A percentile compares a stretch with the other conserved stretches of the same genome.
These are phyloP conservation scores for Acipenser transmontanus DNA, from an alignment of 2,797 vertebrate genomes.

Conservation along the genomic window DNA sequence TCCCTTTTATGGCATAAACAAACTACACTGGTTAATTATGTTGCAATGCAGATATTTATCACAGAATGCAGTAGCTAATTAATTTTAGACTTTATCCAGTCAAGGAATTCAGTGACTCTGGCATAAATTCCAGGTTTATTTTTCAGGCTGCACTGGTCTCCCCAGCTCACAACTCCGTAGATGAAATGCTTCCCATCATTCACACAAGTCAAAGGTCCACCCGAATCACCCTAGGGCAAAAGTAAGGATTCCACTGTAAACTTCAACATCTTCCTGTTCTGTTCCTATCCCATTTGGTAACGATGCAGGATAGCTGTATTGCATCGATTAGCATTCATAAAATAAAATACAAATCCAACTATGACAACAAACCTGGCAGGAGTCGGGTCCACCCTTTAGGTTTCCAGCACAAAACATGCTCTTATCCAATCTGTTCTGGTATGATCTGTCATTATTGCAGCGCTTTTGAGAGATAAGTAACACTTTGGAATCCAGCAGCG, in stretches of 20 bases:
- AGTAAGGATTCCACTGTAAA: constrained; percentile 6
- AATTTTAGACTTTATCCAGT: constrained; percentile 74
- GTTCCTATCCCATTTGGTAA: too few species aligned
- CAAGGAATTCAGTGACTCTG: constrained; percentile 61
- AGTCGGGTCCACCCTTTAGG: constrained; percentile 55
- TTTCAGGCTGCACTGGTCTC: constrained; percentile 70
- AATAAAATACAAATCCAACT: background rate
- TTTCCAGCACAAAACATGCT: constrained; percentile 77
- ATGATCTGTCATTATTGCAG: constrained; percentile 60
- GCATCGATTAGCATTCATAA: too few species aligned
- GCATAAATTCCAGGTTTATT: constrained; percentile 88
- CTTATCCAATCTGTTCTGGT: constrained; percentile 54
- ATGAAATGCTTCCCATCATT: constrained; percentile 45
- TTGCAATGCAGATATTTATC: too few species aligned
- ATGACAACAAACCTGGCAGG: constrained; percentile 66
- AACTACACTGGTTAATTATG: too few species aligned
- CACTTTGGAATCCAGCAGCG: constrained; percentile 78
- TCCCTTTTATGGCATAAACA: too few species aligned
- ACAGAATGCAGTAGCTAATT: too few species aligned
- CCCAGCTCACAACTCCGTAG: constrained; percentile 92
- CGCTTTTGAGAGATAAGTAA: constrained; percentile 67
- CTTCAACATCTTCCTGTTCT: too few species aligned
- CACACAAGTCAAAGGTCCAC: constrained; percentile 80
- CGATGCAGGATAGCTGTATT: too few species aligned
- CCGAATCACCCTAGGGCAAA: constrained; percentile 79